A percentile compares a stretch with the other conserved stretches of the same genome.
Conservation (phyloP, 2,797 vertebrate species). For the Sternotherus odoratus region DNA sequence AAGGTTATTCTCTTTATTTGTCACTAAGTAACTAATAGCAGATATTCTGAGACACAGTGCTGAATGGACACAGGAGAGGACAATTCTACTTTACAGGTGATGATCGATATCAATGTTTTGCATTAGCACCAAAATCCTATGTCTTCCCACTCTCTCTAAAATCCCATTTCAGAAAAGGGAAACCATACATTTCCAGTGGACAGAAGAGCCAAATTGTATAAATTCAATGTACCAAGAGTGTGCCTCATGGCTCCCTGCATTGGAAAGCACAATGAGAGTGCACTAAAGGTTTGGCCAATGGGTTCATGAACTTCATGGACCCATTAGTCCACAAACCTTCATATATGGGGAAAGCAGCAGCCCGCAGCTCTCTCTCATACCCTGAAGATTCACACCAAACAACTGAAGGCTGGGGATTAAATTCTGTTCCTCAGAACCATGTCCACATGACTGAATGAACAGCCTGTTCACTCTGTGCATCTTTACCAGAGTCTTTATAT, state of each 20-base stretch:
- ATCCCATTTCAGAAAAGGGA: background rate
- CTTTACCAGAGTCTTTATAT: background rate
- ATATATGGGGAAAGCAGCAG: background rate
- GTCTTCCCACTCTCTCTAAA: background rate
- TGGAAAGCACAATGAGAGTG: background rate
- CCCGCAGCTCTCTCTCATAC: background rate
- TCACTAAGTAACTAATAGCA: background rate
- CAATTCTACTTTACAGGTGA: background rate
- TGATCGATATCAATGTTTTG: background rate
- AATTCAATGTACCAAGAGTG: background rate
- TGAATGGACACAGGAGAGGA: constrained; percentile 9
- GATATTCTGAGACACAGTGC: background rate
- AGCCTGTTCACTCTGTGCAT: background rate
- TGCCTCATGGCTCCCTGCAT: background rate
- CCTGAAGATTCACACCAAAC: background rate
- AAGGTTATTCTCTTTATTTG: background rate
- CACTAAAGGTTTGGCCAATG: constrained; percentile 7
- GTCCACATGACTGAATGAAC: constrained; percentile 28
- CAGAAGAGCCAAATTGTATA: constrained; percentile 14
- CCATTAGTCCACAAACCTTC: constrained; percentile 5
- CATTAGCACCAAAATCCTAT: background rate
- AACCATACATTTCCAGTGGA: background rate
- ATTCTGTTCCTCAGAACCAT: constrained; percentile 25
- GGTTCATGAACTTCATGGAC: constrained; percentile 15
- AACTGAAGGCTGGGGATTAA: background rate